These are phyloP conservation scores for Chloromyia formosa DNA, from an alignment of 2,888 invertebrate genomes.

Conservation along the genomic window DNA sequence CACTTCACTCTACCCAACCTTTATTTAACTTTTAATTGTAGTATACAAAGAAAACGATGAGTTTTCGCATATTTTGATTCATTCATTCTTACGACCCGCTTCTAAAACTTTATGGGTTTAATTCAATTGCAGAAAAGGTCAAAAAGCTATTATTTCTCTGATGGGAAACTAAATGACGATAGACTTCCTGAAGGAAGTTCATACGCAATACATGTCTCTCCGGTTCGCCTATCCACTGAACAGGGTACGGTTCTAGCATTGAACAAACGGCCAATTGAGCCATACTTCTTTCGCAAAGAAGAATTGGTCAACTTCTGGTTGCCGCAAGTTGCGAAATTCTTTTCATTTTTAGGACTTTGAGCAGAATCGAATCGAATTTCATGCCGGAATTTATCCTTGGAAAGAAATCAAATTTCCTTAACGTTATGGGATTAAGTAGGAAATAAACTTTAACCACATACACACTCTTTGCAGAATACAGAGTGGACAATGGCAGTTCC, in stretches of 20 bases:
- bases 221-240: background rate
- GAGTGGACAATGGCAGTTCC: background rate
- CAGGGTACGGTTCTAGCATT: no score
- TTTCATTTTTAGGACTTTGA: background rate
- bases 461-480: background rate
- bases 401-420: constrained; percentile 22
- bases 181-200: background rate
- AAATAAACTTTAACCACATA: constrained; percentile 13
- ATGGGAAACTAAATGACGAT: constrained; percentile 13
- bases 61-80: no score
- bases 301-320: background rate
- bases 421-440: background rate
- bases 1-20: no score
- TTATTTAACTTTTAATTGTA: no score
- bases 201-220: background rate
- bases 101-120: constrained; percentile 13
- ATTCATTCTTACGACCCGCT: no score
- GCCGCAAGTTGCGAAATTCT: background rate
- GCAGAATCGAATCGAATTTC: background rate
- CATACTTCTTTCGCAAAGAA: background rate
- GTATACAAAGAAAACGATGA: no score
- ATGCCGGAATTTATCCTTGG: background rate
- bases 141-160: background rate
- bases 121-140: constrained; percentile 25
- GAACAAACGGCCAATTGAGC: background rate